phyloP scores from a whole-genome alignment of 1,140 invertebrate genomes.

The Pissodes strobi region DNA sequence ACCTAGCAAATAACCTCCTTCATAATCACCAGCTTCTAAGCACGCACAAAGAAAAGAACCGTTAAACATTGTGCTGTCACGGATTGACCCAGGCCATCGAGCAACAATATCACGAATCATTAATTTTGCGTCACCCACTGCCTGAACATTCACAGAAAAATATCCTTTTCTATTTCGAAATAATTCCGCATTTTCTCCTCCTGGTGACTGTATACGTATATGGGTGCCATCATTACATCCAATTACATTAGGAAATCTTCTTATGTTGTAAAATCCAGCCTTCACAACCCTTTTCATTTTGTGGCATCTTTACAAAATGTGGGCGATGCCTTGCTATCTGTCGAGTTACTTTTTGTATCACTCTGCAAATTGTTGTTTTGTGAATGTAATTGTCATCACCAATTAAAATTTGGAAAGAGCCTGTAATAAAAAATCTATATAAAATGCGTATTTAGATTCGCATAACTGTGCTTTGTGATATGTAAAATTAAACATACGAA shows the following conservation, averaged over 20 bases:
- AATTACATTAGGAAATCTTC: constrained; percentile 2
- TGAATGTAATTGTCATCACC: neutral
- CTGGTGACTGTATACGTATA: neutral
- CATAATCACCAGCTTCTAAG: constrained; percentile 3
- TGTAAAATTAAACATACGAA: too few species aligned
- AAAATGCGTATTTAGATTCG: too few species aligned
- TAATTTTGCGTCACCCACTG: neutral
- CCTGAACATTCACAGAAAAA: neutral
- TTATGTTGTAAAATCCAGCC: constrained; percentile 3
- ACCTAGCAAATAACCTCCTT: too few species aligned
- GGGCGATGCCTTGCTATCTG: too few species aligned
- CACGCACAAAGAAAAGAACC: constrained; percentile 3
- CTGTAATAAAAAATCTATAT: too few species aligned
- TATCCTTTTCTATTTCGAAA: too few species aligned
- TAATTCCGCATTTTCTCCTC: constrained; percentile 7
- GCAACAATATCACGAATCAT: constrained; percentile 3
- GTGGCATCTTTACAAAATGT: constrained; percentile 9
- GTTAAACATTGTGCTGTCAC: constrained; percentile 11
- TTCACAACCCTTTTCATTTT: constrained; percentile 3
- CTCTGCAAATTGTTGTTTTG: constrained; percentile 6
- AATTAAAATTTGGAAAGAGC: constrained; percentile 8
- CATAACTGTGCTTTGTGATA: too few species aligned
- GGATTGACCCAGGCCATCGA: constrained; percentile 5
- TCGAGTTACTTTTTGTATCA: too few species aligned
- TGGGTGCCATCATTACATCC: neutral